These are phyloP conservation scores for cat (Felis catus) DNA, from an alignment of 2,113 vertebrate species.

Conservation along the genomic window DNA sequence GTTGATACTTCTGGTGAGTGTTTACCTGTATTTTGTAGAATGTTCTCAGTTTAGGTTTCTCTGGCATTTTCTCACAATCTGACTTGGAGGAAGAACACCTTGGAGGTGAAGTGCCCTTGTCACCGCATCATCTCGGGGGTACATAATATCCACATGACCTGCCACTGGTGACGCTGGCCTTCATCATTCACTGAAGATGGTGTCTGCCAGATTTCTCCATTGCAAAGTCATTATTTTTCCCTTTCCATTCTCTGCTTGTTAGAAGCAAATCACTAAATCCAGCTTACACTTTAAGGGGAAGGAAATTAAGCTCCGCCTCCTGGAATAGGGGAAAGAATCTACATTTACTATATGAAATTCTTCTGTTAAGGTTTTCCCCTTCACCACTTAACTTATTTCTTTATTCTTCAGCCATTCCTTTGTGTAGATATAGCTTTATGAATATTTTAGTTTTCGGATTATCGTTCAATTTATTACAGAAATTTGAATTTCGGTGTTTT, in stretches of 20 bases:
- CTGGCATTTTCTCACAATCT: not conserved
- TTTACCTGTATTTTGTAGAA: not conserved
- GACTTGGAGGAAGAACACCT: not conserved
- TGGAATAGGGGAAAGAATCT: not conserved
- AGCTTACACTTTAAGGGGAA: not conserved
- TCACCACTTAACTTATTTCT: not conserved
- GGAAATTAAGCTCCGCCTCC: not conserved
- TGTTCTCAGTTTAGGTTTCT: not conserved
- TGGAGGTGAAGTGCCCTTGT: not conserved
- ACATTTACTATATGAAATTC: not conserved
- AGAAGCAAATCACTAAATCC: not conserved
- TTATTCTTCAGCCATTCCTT: not conserved
- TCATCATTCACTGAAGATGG: not conserved
- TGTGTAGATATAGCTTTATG: not conserved
- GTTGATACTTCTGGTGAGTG: not conserved
- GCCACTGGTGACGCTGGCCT: too few species aligned
- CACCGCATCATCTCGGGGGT: not conserved
- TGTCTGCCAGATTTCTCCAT: not conserved
- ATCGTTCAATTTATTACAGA: not conserved
- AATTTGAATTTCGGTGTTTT: not conserved
- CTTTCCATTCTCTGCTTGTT: not conserved
- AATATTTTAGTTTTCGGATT: not conserved
- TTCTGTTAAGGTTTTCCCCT: not conserved
- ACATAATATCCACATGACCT: not conserved
- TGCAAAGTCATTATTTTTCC: not conserved